Evolutionary conservation across 1,140 invertebrate genomes (phyloP).

Genomic region (Aporrectodea caliginosa): DNA sequence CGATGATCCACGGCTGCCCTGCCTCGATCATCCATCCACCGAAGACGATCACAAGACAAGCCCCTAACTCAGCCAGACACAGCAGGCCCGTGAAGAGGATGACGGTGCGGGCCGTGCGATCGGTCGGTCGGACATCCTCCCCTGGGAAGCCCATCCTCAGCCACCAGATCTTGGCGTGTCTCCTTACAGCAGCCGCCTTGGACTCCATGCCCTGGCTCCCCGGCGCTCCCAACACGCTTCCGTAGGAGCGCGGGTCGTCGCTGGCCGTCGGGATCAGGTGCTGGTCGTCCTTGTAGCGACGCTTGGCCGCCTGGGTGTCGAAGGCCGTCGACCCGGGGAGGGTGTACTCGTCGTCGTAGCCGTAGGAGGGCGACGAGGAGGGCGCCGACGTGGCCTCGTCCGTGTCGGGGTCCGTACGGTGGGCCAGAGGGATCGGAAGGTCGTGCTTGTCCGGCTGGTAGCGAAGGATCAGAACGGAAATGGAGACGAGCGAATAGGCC

Average conservation of each 20-base stretch:
- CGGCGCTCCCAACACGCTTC: background rate
- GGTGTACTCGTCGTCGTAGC: background rate
- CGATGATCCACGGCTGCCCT: background rate
- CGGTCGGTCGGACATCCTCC: constrained; percentile 13
- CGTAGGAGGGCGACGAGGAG: background rate
- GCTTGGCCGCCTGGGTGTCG: background rate
- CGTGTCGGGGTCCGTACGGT: background rate
- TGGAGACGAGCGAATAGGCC: constrained; percentile 81
- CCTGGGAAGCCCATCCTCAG: constrained; percentile 17
- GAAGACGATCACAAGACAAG: background rate
- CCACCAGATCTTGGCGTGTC: constrained; percentile 17
- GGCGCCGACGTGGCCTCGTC: background rate
- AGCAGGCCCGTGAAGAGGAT: constrained; percentile 7
- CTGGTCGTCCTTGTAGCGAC: constrained; percentile 11
- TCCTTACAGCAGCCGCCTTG: background rate
- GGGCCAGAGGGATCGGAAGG: constrained; percentile 30
- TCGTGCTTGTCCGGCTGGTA: constrained; percentile 40
- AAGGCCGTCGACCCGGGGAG: background rate
- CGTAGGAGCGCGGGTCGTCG: background rate
- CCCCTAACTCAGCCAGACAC: background rate
- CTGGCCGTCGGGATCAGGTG: background rate
- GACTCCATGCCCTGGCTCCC: background rate
- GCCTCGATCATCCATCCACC: background rate
- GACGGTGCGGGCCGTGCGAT: constrained; percentile 3
- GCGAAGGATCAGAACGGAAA: constrained; percentile 73